Evolutionary conservation across 2,888 invertebrate species (phyloP), one percentile per base, ranked within the genome.

Genomic region (Sylvicola cinctus): DNA sequence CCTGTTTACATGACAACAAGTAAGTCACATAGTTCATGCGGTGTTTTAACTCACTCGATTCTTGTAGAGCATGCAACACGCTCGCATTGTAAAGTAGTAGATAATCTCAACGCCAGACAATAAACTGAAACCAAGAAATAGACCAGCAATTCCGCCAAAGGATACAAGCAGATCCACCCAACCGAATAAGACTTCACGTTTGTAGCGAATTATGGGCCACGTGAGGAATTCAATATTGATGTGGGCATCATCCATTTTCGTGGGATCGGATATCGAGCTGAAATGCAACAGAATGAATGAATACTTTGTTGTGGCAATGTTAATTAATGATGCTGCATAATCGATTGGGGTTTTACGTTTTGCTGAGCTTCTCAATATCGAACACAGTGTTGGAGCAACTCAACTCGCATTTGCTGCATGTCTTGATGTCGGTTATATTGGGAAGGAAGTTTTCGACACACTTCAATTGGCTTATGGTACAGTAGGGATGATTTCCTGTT

Each of bases 151-250:
- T n/a, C 66, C 66, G 11, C 66, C 66, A 35, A 58, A 58, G 0
- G 58, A 58, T 6, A 58, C 81, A 29, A 81, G 50, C 33, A 83
- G 61, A 58, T 83, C 83, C 1, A 83, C 76, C 79, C 80, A 80
- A 36, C 81, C 83, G 49, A 83, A 83, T 29, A 78, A 63, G 13
- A 81, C 79, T 51, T 81, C 79, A 20, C 80, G 66, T 47, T 77
- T 79, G 49, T 76, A 81, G 3, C 74, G 64, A 16, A 79, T 72
- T 66, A 72, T 69, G 1, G 77, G 77, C 80, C 80, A 81, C 1
- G 78, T 77, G 1, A 76, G 70, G 48, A 78, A 79, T 50, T 74
- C 58, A 4, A 58, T 50, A 16, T 49, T 40, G 1, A 58, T 39
- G 6, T 37, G 52, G 45, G 29, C 53, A 40, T 39, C 49, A 36